Evolutionary conservation across 2,888 invertebrate genomes (phyloP).

Genomic region (Neria commutata): DNA sequence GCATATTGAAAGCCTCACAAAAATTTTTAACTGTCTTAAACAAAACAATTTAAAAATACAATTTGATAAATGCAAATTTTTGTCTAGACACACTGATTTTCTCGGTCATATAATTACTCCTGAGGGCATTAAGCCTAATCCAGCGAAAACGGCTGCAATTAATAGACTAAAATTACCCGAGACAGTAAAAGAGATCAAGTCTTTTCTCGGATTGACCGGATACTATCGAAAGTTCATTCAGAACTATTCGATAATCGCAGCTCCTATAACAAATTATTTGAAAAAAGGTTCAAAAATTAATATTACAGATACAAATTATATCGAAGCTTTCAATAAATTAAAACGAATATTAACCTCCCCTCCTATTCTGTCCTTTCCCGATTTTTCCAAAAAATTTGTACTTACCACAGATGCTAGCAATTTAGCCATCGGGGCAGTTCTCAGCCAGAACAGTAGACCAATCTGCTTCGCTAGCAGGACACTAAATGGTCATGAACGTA

Average conservation of each 20-base stretch:
- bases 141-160: conserved; percentile 32
- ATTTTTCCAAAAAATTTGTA: too few species aligned
- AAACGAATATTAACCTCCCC: conserved; percentile 12
- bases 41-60: conserved; percentile 23
- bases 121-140: conserved; percentile 34
- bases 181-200: conserved; percentile 30
- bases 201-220: conserved; percentile 29
- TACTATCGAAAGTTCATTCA: conserved; percentile 34
- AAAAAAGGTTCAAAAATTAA: conserved; percentile 20
- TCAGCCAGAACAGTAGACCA: too few species aligned
- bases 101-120: conserved; percentile 34
- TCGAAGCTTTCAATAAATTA: conserved; percentile 22
- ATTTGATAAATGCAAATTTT: conserved; percentile 38
- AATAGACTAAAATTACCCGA: conserved; percentile 31
- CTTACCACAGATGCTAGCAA: too few species aligned
- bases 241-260: conserved; percentile 18
- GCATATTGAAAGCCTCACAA: conserved; percentile 19
- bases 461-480: too few species aligned
- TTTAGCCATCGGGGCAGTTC: too few species aligned
- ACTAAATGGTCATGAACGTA: too few species aligned
- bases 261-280: conserved; percentile 21
- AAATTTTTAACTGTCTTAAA: conserved; percentile 20
- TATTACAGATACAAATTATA: conserved; percentile 15
- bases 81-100: conserved; percentile 32
- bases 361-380: too few species aligned